Evolutionary conservation across 2,888 invertebrate genomes (phyloP).

Genomic region (Thera obeliscata): DNA sequence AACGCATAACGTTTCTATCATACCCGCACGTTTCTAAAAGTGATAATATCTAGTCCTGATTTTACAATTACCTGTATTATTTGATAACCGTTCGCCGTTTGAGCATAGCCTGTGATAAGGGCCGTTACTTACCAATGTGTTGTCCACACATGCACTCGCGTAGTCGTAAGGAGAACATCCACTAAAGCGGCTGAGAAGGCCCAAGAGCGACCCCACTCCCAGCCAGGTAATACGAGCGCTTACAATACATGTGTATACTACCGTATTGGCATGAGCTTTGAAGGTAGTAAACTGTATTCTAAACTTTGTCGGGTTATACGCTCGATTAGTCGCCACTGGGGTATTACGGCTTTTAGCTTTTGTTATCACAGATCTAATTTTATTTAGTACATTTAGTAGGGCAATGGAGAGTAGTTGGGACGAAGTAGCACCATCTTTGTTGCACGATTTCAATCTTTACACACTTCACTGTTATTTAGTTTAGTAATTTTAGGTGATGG

Average conservation of each 20-base stretch:
- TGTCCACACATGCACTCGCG: constrained; percentile 84
- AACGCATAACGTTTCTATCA: neutral
- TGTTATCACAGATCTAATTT: constrained; percentile 43
- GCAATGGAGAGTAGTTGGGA: constrained; percentile 59
- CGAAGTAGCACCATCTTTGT: constrained; percentile 66
- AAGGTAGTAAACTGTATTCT: constrained; percentile 67
- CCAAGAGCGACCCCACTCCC: constrained; percentile 84
- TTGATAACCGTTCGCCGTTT: constrained; percentile 59
- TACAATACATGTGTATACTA: constrained; percentile 69
- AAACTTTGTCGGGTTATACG: constrained; percentile 70
- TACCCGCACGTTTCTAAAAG: neutral
- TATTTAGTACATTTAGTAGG: constrained; percentile 26
- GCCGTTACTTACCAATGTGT: constrained; percentile 80
- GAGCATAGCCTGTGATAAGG: constrained; percentile 61
- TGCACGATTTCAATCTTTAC: constrained; percentile 66
- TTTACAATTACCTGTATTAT: neutral
- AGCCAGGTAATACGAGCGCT: constrained; percentile 84
- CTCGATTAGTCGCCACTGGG: constrained; percentile 57
- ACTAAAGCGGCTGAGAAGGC: constrained; percentile 85
- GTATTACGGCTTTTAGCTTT: constrained; percentile 50
- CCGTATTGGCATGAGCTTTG: constrained; percentile 76
- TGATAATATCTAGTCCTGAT: neutral
- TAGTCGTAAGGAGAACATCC: constrained; percentile 85
- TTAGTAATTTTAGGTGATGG: constrained; percentile 64
- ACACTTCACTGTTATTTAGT: constrained; percentile 51